Evolutionary conservation across 2,888 invertebrate species (phyloP).

Genomic region (Drosophila mercatorum): DNA sequence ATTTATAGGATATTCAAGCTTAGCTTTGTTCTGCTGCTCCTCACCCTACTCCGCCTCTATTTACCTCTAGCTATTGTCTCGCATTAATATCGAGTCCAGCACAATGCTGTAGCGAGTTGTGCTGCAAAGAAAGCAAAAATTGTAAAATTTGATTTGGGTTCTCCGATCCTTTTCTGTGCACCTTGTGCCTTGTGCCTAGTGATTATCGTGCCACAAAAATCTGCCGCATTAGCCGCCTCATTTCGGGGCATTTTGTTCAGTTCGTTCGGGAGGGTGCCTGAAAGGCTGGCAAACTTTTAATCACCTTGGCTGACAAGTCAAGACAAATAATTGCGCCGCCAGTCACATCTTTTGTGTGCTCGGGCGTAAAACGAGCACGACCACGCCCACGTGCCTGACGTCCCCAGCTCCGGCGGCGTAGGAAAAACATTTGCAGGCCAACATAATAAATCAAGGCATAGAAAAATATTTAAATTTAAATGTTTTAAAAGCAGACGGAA

Average conservation of each 20-base stretch:
- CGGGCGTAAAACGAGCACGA: slow-evolving; percentile 63
- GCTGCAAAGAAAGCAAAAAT: slow-evolving; percentile 7
- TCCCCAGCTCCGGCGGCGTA: slow-evolving; percentile 3
- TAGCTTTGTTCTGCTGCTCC: no score
- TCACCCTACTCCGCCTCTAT: not conserved
- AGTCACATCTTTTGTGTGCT: slow-evolving; percentile 62
- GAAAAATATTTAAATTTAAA: slow-evolving; percentile 80
- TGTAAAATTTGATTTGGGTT: slow-evolving; percentile 33
- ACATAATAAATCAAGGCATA: slow-evolving; percentile 76
- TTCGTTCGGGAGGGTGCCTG: not conserved
- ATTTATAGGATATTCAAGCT: not conserved
- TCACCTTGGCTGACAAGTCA: slow-evolving; percentile 74
- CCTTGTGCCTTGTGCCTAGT: slow-evolving; percentile 14
- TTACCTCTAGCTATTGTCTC: not conserved
- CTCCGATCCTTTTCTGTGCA: not conserved
- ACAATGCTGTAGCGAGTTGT: not conserved
- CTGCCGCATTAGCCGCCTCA: slow-evolving; percentile 32
- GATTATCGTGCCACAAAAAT: slow-evolving; percentile 28
- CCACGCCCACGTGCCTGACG: slow-evolving; percentile 24
- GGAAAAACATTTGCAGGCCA: slow-evolving; percentile 41
- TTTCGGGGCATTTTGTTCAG: slow-evolving; percentile 22
- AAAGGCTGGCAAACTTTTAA: slow-evolving; percentile 62
- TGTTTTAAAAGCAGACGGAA: slow-evolving; percentile 67
- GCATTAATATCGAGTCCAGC: not conserved
- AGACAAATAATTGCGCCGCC: slow-evolving; percentile 67